Evolutionary conservation across 1,140 invertebrate genomes (phyloP).

Genomic region (Drosophila fuyamai): DNA sequence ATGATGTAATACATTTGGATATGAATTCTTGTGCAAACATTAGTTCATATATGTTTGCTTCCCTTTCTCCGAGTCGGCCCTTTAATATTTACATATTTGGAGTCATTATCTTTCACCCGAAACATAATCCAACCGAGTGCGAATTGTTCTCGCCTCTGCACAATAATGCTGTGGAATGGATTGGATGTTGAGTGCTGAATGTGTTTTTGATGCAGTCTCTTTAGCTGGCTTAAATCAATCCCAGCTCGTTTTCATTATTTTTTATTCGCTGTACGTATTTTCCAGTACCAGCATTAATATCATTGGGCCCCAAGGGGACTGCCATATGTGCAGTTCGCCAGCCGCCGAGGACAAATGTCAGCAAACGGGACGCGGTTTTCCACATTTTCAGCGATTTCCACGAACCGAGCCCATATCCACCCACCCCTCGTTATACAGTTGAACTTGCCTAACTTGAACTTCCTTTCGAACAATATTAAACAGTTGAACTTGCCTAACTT

Average conservation of each 20-base stretch:
- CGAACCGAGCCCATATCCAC: constrained; percentile 2
- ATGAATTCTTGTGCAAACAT: too few relatives aligned
- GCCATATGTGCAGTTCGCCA: constrained; percentile 34
- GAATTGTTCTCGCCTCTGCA: constrained; percentile 21
- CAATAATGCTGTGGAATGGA: constrained; percentile 12
- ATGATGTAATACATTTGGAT: too few relatives aligned
- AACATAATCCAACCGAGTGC: constrained; percentile 31
- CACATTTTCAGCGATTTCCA: constrained; percentile 34
- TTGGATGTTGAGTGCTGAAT: constrained; percentile 9
- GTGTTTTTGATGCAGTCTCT: constrained; percentile 31
- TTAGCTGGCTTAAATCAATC: constrained; percentile 45
- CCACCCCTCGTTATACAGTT: background rate
- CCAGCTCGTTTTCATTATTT: constrained; percentile 22
- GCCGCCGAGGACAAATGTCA: constrained; percentile 41
- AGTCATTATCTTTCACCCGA: constrained; percentile 29
- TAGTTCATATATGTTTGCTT: background rate
- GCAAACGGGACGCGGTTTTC: constrained; percentile 33
- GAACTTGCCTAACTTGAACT: background rate
- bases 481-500: background rate
- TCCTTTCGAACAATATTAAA: too few relatives aligned
- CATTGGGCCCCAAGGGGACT: constrained; percentile 22
- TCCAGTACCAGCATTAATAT: constrained; percentile 32
- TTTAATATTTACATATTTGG: constrained; percentile 37
- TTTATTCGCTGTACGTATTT: constrained; percentile 7
- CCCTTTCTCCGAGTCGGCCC: background rate